Evolutionary conservation across 92 coral and sea anemone genomes (phyloP), one percentile per base, ranked within the genome.

Genomic region (Parazoanthus atlanticus): DNA sequence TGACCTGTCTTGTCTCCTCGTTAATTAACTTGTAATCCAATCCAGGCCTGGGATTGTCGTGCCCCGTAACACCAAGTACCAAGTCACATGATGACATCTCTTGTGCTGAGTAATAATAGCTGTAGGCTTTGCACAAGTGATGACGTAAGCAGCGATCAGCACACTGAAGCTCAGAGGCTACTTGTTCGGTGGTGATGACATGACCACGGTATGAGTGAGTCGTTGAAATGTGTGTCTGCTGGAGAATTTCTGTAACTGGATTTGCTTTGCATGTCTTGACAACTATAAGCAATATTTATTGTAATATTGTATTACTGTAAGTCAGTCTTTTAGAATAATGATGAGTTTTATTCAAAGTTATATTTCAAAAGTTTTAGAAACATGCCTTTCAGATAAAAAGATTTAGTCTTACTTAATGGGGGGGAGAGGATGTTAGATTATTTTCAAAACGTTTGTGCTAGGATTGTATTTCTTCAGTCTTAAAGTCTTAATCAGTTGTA

Each of bases 131-230:
- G 23, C 86, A 82, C 25, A 33, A 82, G 76, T 82, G 76, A 67
- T 67, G 77, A 82, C 77, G 86, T 66, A 66, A 65, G 86, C 86
- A 82, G n/a, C 12, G 33, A n/a, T 82, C 86, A 38, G 49, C 86
- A 82, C 86, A 82, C 19, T 82, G 86, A 28, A 82, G 76, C 64
- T 83, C 77, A 6, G 86, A 83, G 64, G 19, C 58, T 16, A 17
- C 86, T 5, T 36, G 58, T 40, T 36, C 30, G 8, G 25, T 38
- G 72, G 17, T 41, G 56, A 65, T 69, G 40, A 83, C 61, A 26
- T 83, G 86, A 33, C 64, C 76, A 13, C 43, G 40, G 47, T 33
- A 75, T 17, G 29, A 25, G 10, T 75, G 79, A 36, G 79, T 33
- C 29, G 43, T 9, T 75, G 47, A 75, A 17, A 21, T 26, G 17